Evolutionary conservation across 2,888 invertebrate genomes (phyloP), one percentile per base, ranked within the genome.

Genomic region (Cerceris rybyensis): DNA sequence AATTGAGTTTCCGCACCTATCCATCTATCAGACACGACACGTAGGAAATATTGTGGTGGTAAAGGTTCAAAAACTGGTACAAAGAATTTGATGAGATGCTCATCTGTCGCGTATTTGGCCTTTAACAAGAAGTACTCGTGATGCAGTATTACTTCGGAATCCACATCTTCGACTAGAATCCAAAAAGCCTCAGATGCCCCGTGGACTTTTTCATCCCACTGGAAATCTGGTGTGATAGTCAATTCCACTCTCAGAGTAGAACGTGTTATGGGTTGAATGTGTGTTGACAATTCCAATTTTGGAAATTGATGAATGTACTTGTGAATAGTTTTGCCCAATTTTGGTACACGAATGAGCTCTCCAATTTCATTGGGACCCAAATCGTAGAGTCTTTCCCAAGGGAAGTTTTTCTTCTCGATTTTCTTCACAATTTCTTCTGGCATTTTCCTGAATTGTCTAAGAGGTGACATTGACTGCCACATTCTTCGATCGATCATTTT

Each of bases 401-500:
- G 97, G 91, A 98, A 97, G 91, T 97, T 97, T 88, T 99, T 99
- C 94, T 99, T 99, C 91, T 99, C 99, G 41, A 99, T 95, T 91
- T 99, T 99, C 90, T 98, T 98, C 8, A 99, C 96, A 16, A 98
- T 96, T 93, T 99, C 99, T 90, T 98, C 98, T 0, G 98, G 99
- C 95, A 99, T 98, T 92, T 98, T 99, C 83, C 97, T 95, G 91
- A 99, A 99, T 92, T 99, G 99, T 13, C 99, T 93, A 13, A 99
- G 93, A 1, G 99, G 99, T 1, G 98, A 98, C 98, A 99, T 98
- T 0, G 98, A 98, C 92, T 99, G 99, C 99, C 99, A 99, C 98
- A 99, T 99, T 46, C 99, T 94, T 0, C 98, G 95, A 92, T 99
- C 98, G 76, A 99, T 98, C 99, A 99, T 99, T 93, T 99, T 99